Conservation (phyloP, 2,888 invertebrate species). For the Branchinecta sandiegonensis region DNA sequence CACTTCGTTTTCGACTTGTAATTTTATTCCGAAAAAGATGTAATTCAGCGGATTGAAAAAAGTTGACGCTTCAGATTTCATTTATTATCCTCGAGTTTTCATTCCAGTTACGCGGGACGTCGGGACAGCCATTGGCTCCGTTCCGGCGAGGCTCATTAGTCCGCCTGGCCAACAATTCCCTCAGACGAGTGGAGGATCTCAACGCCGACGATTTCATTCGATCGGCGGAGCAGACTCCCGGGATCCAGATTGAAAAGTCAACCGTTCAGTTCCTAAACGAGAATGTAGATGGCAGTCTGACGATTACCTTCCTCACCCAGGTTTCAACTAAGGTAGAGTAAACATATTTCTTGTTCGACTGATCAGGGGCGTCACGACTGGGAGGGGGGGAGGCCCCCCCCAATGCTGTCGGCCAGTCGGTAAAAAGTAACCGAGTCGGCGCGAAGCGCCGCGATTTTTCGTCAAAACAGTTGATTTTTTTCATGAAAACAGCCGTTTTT, state of each 20-base stretch:
- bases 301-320: not conserved
- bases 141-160: constrained; percentile 8
- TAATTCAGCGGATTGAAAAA: too few species aligned
- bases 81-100: not conserved
- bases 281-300: constrained; percentile 11
- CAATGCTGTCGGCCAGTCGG: too few species aligned
- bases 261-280: not conserved
- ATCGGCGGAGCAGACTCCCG: constrained; percentile 6
- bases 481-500: too few species aligned
- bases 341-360: not conserved
- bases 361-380: too few species aligned
- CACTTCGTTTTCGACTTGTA: too few species aligned
- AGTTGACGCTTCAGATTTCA: not conserved
- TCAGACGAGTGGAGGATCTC: not conserved
- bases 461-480: too few species aligned
- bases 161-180: not conserved
- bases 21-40: too few species aligned
- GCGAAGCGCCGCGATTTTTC: too few species aligned
- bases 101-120: not conserved
- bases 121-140: constrained; percentile 4
- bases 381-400: too few species aligned
- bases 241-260: constrained; percentile 1
- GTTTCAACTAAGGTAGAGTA: not conserved
- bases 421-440: too few species aligned
- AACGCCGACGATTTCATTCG: not conserved